phyloP scores from a whole-genome alignment of 2,113 vertebrate genomes.

The Oncorhynchus gorbuscha region DNA sequence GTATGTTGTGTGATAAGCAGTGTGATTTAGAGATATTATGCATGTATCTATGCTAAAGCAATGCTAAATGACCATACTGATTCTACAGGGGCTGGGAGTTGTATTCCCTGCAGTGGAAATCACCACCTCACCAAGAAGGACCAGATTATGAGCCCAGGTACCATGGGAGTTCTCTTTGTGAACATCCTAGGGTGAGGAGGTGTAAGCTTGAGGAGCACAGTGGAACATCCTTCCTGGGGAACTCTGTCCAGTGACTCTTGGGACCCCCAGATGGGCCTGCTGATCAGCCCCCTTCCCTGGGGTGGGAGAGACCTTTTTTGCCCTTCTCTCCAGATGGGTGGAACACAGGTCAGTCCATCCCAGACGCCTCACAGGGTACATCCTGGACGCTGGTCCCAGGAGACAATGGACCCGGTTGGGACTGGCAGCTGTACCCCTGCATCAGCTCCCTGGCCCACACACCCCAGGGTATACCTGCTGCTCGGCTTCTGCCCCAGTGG shows the following conservation, averaged over 20 bases:
- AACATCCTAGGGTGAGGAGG: not conserved
- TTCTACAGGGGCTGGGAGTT: constrained; percentile 57
- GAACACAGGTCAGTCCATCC: constrained; percentile 59
- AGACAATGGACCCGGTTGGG: constrained; percentile 52
- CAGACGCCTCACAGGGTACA: constrained; percentile 57
- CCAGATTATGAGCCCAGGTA: constrained; percentile 23
- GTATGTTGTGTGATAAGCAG: constrained; percentile 67
- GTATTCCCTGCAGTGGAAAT: constrained; percentile 45
- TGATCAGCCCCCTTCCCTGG: constrained; percentile 52
- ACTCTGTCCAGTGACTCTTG: constrained; percentile 7
- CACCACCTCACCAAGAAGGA: constrained; percentile 1
- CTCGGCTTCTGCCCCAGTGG: constrained; percentile 66
- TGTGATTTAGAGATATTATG: constrained; percentile 61
- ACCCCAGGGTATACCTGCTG: constrained; percentile 72
- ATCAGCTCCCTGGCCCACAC: constrained; percentile 36
- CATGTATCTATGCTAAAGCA: constrained; percentile 62
- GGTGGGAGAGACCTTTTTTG: constrained; percentile 53
- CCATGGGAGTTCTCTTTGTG: too few species aligned
- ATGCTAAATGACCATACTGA: constrained; percentile 50
- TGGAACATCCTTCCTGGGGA: not conserved
- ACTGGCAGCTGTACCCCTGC: constrained; percentile 66
- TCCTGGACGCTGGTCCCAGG: constrained; percentile 62
- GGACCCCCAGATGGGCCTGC: constrained; percentile 52
- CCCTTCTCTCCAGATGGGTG: constrained; percentile 62
- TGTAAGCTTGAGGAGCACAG: not conserved